Evolutionary conservation across 1,140 invertebrate genomes (phyloP).

Genomic region (Tribolium madens): DNA sequence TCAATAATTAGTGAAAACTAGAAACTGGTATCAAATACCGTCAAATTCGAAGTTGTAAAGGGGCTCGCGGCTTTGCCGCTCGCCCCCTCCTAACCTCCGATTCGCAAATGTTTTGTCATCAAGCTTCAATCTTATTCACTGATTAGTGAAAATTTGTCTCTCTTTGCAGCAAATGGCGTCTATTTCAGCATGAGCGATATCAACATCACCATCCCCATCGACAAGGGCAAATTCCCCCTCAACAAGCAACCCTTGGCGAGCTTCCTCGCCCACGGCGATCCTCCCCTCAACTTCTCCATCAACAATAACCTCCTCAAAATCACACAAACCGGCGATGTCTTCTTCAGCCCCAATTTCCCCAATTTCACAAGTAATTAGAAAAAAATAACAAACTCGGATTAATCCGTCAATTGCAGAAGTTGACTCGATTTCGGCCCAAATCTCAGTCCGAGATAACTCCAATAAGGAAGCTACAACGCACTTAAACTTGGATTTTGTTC

Average conservation of each 20-base stretch:
- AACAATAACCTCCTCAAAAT: background rate
- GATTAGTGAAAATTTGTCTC: too few species aligned
- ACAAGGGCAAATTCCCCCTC: conserved; percentile 42
- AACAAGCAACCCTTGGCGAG: conserved; percentile 7
- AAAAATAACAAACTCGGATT: background rate
- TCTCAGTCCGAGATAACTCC: conserved; percentile 52
- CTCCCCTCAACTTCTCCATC: conserved; percentile 40
- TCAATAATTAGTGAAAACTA: too few species aligned
- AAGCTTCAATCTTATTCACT: too few species aligned
- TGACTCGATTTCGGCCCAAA: conserved; percentile 35
- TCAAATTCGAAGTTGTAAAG: too few species aligned
- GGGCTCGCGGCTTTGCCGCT: too few species aligned
- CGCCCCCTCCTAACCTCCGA: too few species aligned
- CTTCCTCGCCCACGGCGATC: background rate
- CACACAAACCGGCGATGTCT: background rate
- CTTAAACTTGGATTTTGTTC: conserved; percentile 50
- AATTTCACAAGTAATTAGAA: background rate
- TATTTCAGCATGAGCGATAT: conserved; percentile 52
- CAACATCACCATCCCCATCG: conserved; percentile 44
- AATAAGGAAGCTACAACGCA: conserved; percentile 47
- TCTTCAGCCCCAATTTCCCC: conserved; percentile 29
- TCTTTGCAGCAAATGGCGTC: conserved; percentile 31
- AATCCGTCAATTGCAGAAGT: conserved; percentile 50
- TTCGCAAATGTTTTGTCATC: too few species aligned
- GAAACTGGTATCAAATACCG: too few species aligned